Evolutionary conservation across 2,113 vertebrate genomes (phyloP).

Genomic region (Heterocephalus glaber): DNA sequence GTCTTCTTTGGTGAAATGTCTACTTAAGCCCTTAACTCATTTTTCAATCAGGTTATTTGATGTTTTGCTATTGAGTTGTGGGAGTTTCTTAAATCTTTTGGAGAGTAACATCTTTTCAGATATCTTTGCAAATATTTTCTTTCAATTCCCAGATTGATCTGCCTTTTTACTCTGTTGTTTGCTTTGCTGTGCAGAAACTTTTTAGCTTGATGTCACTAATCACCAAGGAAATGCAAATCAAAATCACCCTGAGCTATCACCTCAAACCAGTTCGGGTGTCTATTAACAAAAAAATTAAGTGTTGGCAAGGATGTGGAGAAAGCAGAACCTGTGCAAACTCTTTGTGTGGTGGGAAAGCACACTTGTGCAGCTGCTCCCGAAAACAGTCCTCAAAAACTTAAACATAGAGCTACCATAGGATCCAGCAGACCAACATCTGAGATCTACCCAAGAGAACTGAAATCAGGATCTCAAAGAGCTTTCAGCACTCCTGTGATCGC

Average conservation of each 20-base stretch:
- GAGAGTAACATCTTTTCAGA: not conserved
- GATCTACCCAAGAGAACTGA: not conserved
- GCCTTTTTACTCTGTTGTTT: not conserved
- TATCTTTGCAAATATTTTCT: not conserved
- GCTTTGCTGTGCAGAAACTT: not conserved
- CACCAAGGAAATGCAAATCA: not conserved
- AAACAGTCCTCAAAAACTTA: not conserved
- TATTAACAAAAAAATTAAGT: not conserved
- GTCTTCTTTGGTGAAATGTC: not conserved
- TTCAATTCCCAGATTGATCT: too few relatives aligned
- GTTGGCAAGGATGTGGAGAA: not conserved
- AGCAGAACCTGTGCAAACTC: too few relatives aligned
- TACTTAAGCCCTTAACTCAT: not conserved
- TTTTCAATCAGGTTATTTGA: not conserved
- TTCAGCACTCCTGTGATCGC: not conserved
- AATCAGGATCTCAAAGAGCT: not conserved
- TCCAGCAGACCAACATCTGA: not conserved
- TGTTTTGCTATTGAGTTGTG: not conserved
- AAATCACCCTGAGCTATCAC: not conserved
- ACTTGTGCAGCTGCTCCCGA: too few relatives aligned
- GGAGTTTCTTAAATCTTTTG: not conserved
- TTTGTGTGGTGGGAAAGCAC: too few relatives aligned
- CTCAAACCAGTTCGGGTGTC: not conserved
- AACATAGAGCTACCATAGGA: not conserved
- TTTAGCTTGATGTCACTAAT: not conserved